A percentile compares a stretch with the other conserved stretches of the same genome.
These are phyloP conservation scores for Choloepus didactylus DNA, from an alignment of 2,797 vertebrate genomes.

Conservation along the genomic window DNA sequence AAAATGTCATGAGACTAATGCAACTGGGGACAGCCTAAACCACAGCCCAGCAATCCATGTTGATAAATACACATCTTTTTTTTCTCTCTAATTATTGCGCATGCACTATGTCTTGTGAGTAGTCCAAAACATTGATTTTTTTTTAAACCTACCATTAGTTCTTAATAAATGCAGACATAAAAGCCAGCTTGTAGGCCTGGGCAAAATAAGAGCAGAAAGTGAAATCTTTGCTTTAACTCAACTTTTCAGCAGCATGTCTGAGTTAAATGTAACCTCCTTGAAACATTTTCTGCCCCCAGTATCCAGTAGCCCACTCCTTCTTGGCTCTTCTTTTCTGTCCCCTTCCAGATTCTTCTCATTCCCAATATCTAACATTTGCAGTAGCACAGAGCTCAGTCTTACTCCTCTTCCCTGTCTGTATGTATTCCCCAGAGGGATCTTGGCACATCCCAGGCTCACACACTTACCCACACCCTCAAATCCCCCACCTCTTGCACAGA, in stretches of 20 bases:
- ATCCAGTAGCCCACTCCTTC: background rate
- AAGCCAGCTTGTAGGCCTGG: background rate
- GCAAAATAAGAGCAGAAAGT: background rate
- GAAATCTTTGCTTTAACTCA: background rate
- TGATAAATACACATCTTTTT: background rate
- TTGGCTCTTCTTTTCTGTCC: fast-evolving
- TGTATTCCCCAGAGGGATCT: background rate
- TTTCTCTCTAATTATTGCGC: background rate
- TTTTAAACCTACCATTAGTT: background rate
- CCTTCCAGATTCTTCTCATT: background rate
- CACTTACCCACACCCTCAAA: background rate
- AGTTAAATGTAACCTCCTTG: background rate
- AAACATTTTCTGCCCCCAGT: background rate
- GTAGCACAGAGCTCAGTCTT: background rate
- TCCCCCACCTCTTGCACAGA: background rate
- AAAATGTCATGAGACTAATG: background rate
- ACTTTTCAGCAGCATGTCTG: background rate
- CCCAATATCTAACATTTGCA: background rate
- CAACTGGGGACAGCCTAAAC: background rate
- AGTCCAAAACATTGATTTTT: background rate
- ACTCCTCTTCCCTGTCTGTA: background rate
- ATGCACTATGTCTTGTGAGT: background rate
- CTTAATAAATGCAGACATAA: background rate
- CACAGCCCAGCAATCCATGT: background rate
- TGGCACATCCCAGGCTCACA: background rate